phyloP scores from a whole-genome alignment of 2,888 invertebrate genomes.

The Machimus atricapillus region DNA sequence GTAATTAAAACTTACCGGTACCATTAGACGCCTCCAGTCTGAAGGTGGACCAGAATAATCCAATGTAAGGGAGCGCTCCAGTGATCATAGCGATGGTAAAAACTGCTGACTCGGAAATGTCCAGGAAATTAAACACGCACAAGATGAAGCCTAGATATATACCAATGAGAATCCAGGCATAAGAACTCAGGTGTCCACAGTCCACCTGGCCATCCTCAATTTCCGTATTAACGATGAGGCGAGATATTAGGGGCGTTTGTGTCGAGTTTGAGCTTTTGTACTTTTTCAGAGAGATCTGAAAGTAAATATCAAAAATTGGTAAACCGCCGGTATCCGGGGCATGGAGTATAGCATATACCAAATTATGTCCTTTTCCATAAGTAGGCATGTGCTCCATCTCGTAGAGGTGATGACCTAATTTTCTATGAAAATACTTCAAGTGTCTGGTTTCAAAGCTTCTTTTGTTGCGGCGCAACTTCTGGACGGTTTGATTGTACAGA shows the following conservation, averaged over 20 bases:
- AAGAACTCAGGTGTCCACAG: constrained; percentile 52
- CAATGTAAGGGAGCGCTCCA: constrained; percentile 65
- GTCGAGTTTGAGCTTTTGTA: constrained; percentile 50
- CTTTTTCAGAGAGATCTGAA: constrained; percentile 43
- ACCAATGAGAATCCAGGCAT: constrained; percentile 64
- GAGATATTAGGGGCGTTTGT: constrained; percentile 50
- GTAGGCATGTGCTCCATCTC: constrained; percentile 38
- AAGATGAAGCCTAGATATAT: constrained; percentile 64
- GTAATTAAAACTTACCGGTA: constrained; percentile 54
- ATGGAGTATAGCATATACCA: neutral
- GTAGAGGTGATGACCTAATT: constrained; percentile 44
- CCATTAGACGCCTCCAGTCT: constrained; percentile 61
- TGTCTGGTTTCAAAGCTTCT: constrained; percentile 44
- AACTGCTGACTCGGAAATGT: constrained; percentile 67
- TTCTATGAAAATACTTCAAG: constrained; percentile 46
- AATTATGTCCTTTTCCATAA: constrained; percentile 29
- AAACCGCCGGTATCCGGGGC: neutral
- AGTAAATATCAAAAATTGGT: neutral
- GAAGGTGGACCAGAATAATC: constrained; percentile 69
- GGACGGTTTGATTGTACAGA: constrained; percentile 50
- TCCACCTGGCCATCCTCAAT: constrained; percentile 48
- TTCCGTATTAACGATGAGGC: constrained; percentile 48
- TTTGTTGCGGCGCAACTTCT: constrained; percentile 48
- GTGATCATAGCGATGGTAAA: constrained; percentile 66
- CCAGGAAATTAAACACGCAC: constrained; percentile 64